Base-by-base conservation (phyloP, 2,797 vertebrate genomes). In the Urocyon cinereoargenteus region DNA sequence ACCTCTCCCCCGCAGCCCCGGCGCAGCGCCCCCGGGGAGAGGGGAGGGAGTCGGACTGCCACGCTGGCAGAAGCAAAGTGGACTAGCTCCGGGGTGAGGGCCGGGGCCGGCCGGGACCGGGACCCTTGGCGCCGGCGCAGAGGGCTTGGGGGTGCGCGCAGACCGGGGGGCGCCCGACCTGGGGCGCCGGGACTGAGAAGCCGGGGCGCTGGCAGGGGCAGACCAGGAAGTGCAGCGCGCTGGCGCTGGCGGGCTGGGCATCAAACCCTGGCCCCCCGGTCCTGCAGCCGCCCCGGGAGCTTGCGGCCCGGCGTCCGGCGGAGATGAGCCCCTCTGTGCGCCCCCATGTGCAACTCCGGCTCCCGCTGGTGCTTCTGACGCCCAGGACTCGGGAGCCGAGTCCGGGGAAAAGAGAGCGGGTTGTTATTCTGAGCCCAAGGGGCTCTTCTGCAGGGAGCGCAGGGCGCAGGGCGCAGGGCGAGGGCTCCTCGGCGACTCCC, bases 41-140 rank as follows among this genome's bases (percentile, higher is more conserved):
- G 40, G 64, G 84, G 72, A 96, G 89, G 79, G 83, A 87, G 84
- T 70, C 51, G 31, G 49, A 87, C 86, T 97, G 98, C 98, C 98
- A 97, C 97, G 97, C 96, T 98, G 98, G 97, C 97, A 96, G 95
- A 40, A 55, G 94, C 84, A 16, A 86, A 90, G 92, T 86, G 90
- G 26, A 79, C 70, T 22, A 70, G 79, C 79, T 77, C 13, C 55
- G 34, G 72, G 92, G 15, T 11, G 85, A 87, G 57, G 61, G 73
- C 85, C 36, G 59, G 34, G 70, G 49, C 61, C 10, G 28, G 11
- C 68, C 55, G 21, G 81, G 19, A 49, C 16, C 7, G 9, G 57
- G 45, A 84, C 31, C 11, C 61, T 49, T 45, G 72, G 95, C 57
- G 6, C 75, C 22, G 59, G 84, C 18, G 53, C 14, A 45, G 66